Evolutionary conservation across 1,140 invertebrate genomes (phyloP), one percentile per base, ranked within the genome.

Genomic region (Cheumatopsyche charites): DNA sequence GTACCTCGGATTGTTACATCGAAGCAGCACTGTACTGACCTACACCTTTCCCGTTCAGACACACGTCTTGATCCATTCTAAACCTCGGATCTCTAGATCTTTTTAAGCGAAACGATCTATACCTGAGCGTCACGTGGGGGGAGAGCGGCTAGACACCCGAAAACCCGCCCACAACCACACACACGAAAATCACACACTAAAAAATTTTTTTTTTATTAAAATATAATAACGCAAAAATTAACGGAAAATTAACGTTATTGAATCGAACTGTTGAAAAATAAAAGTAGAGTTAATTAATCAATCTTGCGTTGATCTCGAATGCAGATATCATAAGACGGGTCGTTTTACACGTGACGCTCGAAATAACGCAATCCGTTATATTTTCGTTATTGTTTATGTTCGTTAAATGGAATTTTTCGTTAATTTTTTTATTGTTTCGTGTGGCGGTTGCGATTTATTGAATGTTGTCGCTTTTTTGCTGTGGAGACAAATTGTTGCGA

Each of bases 1-100:
- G 75, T 84, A 83, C 81, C 9, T 75, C 77, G 80, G 75, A 71
- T 77, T 77, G 76, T 77, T 79, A 76, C 78, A 79, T 83, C 76
- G 78, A 80, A 81, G 83, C 80, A 80, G 82, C 79, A 79, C 76
- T 76, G 77, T 74, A 80, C 76, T 74, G 76, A 79, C 63, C 71
- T 80, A 77, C 71, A 73, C 78, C 79, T 78, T 74, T 84, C 82
- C 80, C 79, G 77, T 79, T 84, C 47, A 66, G 67, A 69, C 61
- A 55, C 67, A 75, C 62, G 70, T 63, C 67, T 70, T 49, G 19
- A 36, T 42, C 13, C 63, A 42, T 21, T 26, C 42, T 21, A 17
- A 66, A 21, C 23, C n/a, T 4, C 13, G 12, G n/a, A 52, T 66
- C 62, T 49, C 5, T 58, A 66, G 23, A 47, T n/a, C 67, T 45